Percentiles rank a stretch among this genome's conserved stretches.
phyloP scores from a whole-genome alignment of 2,113 vertebrate species.

The Salminus brasiliensis region DNA sequence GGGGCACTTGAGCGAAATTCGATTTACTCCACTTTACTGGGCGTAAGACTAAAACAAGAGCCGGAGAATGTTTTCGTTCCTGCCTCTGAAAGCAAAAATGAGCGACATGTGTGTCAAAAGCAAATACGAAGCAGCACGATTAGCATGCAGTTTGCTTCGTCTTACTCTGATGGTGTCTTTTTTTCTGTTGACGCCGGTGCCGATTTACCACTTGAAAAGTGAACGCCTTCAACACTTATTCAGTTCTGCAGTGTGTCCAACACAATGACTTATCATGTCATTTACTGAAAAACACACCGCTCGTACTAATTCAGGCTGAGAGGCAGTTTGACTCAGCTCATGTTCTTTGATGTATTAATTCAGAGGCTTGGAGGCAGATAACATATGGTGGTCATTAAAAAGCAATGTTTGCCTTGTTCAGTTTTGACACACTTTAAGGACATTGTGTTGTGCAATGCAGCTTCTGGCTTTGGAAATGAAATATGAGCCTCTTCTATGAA shows the following conservation, averaged over 20 bases:
- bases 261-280: constrained; percentile 23
- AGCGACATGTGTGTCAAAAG: not conserved
- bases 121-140: not conserved
- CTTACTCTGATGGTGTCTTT: not conserved
- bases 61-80: not conserved
- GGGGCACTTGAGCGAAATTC: constrained; percentile 4
- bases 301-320: not conserved
- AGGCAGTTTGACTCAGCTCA: constrained; percentile 21
- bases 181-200: not conserved
- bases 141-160: too few species aligned
- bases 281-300: constrained; percentile 17
- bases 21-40: not conserved
- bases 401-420: constrained; percentile 4
- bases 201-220: not conserved
- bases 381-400: constrained; percentile 16
- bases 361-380: constrained; percentile 18
- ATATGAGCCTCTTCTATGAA: too few species aligned
- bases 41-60: not conserved
- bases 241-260: constrained; percentile 3
- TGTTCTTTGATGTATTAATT: constrained; percentile 16
- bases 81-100: not conserved
- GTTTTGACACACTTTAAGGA: not conserved
- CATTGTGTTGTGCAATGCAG: not conserved
- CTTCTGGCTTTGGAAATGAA: not conserved
- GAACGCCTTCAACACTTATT: not conserved